Conservation (phyloP, 2,113 vertebrate species). For the Bubo scandiacus region DNA sequence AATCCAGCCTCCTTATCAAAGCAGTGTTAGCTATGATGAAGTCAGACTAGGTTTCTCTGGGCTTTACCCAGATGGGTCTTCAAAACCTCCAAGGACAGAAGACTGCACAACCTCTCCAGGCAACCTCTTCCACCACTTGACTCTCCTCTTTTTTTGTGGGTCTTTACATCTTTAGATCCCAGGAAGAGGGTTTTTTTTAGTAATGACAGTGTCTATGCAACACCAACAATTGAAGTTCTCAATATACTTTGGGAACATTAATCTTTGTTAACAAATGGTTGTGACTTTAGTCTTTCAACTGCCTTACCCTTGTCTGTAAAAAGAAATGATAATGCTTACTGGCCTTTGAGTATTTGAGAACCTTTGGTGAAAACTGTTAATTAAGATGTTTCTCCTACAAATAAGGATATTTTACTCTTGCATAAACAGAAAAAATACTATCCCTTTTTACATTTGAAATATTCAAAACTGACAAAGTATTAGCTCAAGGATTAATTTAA, state of each 20-base stretch:
- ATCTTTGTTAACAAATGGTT: neutral
- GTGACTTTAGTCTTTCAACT: neutral
- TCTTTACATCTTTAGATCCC: neutral
- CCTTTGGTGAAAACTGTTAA: neutral
- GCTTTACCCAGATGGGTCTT: neutral
- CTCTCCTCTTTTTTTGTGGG: neutral
- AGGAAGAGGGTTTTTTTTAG: neutral
- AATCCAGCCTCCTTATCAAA: neutral
- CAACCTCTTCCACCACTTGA: neutral
- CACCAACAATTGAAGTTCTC: neutral
- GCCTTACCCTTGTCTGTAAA: neutral
- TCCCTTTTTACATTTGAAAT: neutral
- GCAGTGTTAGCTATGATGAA: neutral
- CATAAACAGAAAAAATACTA: neutral
- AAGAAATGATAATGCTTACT: neutral
- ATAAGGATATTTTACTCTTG: neutral
- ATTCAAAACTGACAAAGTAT: neutral
- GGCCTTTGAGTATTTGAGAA: neutral
- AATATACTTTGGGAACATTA: neutral
- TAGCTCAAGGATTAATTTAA: conserved; percentile 32
- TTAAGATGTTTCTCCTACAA: neutral
- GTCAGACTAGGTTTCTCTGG: neutral
- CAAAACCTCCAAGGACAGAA: neutral
- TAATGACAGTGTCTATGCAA: neutral
- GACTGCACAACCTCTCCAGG: too few species aligned